Evolutionary conservation across 2,888 invertebrate species (phyloP).

Genomic region (Pediacus dermestoides): DNA sequence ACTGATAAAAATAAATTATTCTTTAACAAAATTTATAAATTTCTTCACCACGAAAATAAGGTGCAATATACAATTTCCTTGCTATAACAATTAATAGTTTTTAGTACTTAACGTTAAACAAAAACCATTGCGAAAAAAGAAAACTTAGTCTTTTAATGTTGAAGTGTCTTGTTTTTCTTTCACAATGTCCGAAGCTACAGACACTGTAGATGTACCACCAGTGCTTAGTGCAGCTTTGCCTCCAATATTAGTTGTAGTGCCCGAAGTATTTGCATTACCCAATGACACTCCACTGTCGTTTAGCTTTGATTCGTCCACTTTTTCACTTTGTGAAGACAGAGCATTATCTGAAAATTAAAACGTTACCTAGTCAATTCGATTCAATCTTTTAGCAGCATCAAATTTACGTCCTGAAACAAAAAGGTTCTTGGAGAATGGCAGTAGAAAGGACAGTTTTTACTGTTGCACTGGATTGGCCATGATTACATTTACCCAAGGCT

Average conservation of each 20-base stretch:
- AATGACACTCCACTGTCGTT: slow-evolving; percentile 32
- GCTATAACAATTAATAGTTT: slow-evolving; percentile 2
- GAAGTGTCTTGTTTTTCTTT: slow-evolving; percentile 44
- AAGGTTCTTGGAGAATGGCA: too few relatives aligned
- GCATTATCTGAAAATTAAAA: slow-evolving; percentile 33
- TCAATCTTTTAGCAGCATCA: too few relatives aligned
- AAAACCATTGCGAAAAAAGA: slow-evolving; percentile 9
- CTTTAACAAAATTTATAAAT: neutral
- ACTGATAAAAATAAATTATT: too few relatives aligned
- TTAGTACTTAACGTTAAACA: slow-evolving; percentile 21
- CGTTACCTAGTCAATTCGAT: slow-evolving; percentile 5
- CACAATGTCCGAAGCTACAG: slow-evolving; percentile 32
- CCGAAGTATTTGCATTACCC: slow-evolving; percentile 27
- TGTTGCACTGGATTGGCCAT: too few relatives aligned
- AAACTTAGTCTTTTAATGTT: slow-evolving; percentile 41
- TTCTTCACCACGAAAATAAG: neutral
- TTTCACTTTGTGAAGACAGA: slow-evolving; percentile 43
- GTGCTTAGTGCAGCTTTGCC: slow-evolving; percentile 14
- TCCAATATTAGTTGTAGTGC: slow-evolving; percentile 23
- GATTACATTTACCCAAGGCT: too few relatives aligned
- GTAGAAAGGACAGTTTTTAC: too few relatives aligned
- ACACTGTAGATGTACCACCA: slow-evolving; percentile 14
- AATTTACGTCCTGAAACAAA: too few relatives aligned
- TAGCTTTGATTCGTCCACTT: slow-evolving; percentile 44
- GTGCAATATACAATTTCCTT: neutral